These are phyloP conservation scores for Aricia agestis DNA, from an alignment of 1,140 invertebrate genomes.

Conservation along the genomic window DNA sequence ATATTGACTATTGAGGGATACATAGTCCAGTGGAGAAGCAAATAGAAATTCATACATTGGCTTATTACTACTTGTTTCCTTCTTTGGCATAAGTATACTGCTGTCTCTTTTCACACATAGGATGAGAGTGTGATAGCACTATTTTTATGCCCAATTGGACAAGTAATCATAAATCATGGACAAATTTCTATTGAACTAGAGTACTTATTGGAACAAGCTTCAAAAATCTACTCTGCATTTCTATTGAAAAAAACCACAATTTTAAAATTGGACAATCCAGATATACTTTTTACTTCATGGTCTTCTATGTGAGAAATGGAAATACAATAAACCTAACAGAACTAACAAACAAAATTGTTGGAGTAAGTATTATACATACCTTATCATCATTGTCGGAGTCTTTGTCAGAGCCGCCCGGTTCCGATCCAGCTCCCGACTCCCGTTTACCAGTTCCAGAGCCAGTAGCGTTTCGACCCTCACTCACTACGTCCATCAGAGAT, in stretches of 20 bases:
- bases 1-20: not conserved
- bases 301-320: not conserved
- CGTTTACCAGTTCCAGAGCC: slow-evolving; percentile 73
- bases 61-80: too few relatives aligned
- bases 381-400: slow-evolving; percentile 93
- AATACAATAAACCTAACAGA: slow-evolving; percentile 31
- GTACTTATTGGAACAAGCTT: not conserved
- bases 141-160: too few relatives aligned
- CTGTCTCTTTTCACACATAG: too few relatives aligned
- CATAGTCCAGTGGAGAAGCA: too few relatives aligned
- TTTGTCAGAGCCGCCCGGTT: slow-evolving; percentile 88
- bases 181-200: too few relatives aligned
- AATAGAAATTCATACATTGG: too few relatives aligned
- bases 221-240: slow-evolving; percentile 61
- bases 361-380: slow-evolving; percentile 77
- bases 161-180: too few relatives aligned
- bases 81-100: too few relatives aligned
- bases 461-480: slow-evolving; percentile 78
- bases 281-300: slow-evolving; percentile 46
- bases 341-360: slow-evolving; percentile 31
- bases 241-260: slow-evolving; percentile 48
- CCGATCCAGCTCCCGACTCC: slow-evolving; percentile 83
- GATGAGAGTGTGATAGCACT: too few relatives aligned
- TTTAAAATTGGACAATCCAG: slow-evolving; percentile 65
- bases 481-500: slow-evolving; percentile 91